Base-by-base conservation (phyloP, 2,888 invertebrate species). In the Elgonia sp. region DNA sequence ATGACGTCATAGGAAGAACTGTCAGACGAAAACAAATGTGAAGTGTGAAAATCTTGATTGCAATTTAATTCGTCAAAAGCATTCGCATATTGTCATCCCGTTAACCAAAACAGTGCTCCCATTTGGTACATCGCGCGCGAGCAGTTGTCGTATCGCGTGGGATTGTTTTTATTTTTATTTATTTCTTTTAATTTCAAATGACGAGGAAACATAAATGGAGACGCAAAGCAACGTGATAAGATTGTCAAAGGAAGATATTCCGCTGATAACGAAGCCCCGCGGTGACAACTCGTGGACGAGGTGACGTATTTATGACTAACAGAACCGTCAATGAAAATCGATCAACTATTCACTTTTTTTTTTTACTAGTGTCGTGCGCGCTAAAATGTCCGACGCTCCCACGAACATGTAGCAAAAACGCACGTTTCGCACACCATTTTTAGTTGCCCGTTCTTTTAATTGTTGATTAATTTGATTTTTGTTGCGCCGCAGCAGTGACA, bases 211-310 rank as follows among this genome's bases (percentile, higher is more conserved):
- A 69, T 84, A 92, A 91, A 94, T 94, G 94, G 94, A 94, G 91
- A 93, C 95, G 57, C 95, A 95, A 91, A 95, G 95, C 92, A 95
- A 95, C 89, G 95, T 95, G 85, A 95, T 95, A 91, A 95, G 95
- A 88, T 94, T 96, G 89, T 96, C 96, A 89, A 96, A 95, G 93
- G 97, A 97, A 94, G 97, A 97, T 93, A 96, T 97, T 92, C 97
- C 97, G 73, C 94, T 97, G 92, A 96, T 97, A 93, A 96, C 96
- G 91, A 96, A 96, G 93, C 95, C 96, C 85, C 95, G 95, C 90
- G 96, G 95, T 93, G 95, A 96, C 93, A 96, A 96, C 94, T 95
- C 95, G 92, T 95, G 96, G 94, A 95, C 95, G 94, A 96, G 96
- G 96, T 96, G 95, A 95, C 93, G 94, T 94, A 95, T 91, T 91